Conservation (phyloP, 2,113 vertebrate genomes). For the Vanacampus margaritifer region DNA sequence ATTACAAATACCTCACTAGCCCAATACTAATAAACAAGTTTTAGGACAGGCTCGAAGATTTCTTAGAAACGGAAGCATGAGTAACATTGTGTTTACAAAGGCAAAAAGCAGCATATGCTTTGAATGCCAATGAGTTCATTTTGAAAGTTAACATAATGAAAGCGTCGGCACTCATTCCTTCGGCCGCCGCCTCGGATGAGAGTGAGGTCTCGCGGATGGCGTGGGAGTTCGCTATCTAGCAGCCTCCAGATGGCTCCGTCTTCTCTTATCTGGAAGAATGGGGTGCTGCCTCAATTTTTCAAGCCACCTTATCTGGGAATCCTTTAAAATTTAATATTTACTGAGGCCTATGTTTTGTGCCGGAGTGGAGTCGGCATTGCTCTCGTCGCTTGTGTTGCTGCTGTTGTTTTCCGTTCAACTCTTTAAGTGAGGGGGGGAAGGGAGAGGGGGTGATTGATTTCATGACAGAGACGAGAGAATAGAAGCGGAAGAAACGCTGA, state of each 20-base stretch:
- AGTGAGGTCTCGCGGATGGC: constrained; percentile 73
- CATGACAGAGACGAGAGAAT: constrained; percentile 64
- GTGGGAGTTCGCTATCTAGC: constrained; percentile 79
- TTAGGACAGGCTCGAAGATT: constrained; percentile 10
- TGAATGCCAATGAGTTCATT: constrained; percentile 71
- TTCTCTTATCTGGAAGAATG: constrained; percentile 82
- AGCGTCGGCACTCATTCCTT: constrained; percentile 66
- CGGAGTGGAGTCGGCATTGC: constrained; percentile 61
- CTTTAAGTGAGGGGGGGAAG: constrained; percentile 62
- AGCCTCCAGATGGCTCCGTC: constrained; percentile 79
- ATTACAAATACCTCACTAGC: not conserved
- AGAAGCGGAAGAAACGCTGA: constrained; percentile 57
- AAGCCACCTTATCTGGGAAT: constrained; percentile 77
- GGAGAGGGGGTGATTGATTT: constrained; percentile 73
- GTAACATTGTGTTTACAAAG: constrained; percentile 57
- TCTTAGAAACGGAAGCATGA: constrained; percentile 21
- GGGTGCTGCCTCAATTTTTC: constrained; percentile 79
- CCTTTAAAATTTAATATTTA: constrained; percentile 83
- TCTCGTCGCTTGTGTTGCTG: constrained; percentile 56
- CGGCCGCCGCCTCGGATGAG: constrained; percentile 68
- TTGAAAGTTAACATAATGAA: constrained; percentile 72
- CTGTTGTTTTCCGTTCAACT: constrained; percentile 62
- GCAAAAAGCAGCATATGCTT: constrained; percentile 44
- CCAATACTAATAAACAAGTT: not conserved
- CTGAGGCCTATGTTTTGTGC: constrained; percentile 74